Percentiles rank a stretch among this genome's conserved stretches.
phyloP scores from a whole-genome alignment of 2,113 vertebrate species.

The Onychostoma macrolepis region DNA sequence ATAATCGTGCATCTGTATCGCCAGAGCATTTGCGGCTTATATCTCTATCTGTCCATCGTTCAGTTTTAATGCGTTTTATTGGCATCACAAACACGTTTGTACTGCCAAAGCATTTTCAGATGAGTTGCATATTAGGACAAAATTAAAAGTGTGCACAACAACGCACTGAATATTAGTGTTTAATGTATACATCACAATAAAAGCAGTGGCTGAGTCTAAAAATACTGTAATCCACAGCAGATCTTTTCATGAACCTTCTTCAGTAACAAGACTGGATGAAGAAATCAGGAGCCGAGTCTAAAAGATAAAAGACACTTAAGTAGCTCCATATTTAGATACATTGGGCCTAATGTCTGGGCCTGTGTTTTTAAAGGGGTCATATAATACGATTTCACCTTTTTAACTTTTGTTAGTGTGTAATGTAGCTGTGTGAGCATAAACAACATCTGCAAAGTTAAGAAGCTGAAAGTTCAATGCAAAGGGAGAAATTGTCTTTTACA shows the following conservation, averaged over 20 bases:
- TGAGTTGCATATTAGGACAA: neutral
- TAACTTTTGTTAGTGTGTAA: too few species aligned
- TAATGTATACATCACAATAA: neutral
- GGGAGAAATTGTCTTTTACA: too few species aligned
- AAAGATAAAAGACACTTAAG: neutral
- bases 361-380: too few species aligned
- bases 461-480: too few species aligned
- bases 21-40: conserved; percentile 3
- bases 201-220: neutral
- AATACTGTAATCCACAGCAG: neutral
- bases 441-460: too few species aligned
- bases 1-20: conserved; percentile 9
- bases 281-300: neutral
- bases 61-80: neutral
- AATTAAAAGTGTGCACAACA: neutral
- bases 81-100: neutral
- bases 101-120: conserved; percentile 8
- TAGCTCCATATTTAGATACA: neutral
- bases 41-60: neutral
- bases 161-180: neutral
- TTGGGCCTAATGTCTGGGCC: neutral
- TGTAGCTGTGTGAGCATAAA: too few species aligned
- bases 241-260: neutral
- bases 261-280: neutral
- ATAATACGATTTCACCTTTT: too few species aligned